Conservation (phyloP, 1,140 invertebrate species). For the Meloidogyne floridensis region DNA sequence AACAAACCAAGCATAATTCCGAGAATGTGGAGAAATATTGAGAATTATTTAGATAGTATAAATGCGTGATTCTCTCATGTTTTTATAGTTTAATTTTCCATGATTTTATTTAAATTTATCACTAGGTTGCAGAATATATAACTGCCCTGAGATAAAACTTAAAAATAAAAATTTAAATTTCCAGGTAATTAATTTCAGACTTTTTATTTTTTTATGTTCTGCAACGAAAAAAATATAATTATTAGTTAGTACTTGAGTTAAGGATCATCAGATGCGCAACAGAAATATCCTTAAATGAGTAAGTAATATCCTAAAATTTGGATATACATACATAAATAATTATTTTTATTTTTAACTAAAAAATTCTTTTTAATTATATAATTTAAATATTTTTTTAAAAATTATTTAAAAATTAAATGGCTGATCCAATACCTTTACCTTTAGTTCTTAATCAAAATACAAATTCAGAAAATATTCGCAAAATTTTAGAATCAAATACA, state of each 20-base stretch:
- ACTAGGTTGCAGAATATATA: no score
- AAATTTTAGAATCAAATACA: constrained; percentile 10
- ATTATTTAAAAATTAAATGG: neutral
- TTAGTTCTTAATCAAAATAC: neutral
- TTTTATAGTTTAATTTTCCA: neutral
- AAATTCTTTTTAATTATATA: no score
- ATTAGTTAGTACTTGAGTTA: neutral
- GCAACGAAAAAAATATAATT: neutral
- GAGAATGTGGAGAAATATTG: neutral
- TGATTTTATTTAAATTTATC: no score
- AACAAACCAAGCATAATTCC: neutral
- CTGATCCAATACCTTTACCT: constrained; percentile 5
- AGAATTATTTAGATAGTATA: neutral
- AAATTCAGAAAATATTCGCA: constrained; percentile 9
- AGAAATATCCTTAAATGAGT: neutral
- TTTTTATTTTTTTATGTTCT: neutral
- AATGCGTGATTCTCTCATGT: no score
- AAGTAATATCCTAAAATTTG: no score
- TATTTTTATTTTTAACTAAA: no score
- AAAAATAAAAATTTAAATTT: no score
- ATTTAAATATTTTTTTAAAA: no score
- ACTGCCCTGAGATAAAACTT: no score
- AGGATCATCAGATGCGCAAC: neutral
- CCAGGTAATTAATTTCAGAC: no score
- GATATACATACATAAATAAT: no score